phyloP scores from a whole-genome alignment of 2,888 invertebrate species.

The Macrophya annulata region DNA sequence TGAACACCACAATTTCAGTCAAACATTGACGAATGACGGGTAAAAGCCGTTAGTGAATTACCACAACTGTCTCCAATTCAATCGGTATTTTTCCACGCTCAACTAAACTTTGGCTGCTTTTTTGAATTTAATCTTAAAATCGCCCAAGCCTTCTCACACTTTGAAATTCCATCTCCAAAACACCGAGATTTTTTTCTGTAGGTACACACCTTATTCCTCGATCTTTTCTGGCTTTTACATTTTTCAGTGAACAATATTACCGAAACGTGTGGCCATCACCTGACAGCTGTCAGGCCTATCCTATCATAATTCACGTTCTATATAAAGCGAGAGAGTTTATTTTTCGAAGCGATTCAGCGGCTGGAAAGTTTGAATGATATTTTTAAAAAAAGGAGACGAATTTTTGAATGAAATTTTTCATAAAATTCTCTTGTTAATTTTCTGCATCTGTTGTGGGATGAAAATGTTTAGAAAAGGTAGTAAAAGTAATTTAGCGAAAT shows the following conservation, averaged over 20 bases:
- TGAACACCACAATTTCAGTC: not conserved
- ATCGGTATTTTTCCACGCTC: conserved; percentile 1
- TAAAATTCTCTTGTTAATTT: not conserved
- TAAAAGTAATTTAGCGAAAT: conserved; percentile 20
- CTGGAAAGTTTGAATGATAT: not conserved
- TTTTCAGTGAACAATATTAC: conserved; percentile 21
- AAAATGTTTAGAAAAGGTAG: not conserved
- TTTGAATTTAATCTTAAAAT: conserved; percentile 42
- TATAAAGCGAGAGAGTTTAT: not conserved
- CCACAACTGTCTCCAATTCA: not conserved
- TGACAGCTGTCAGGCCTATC: conserved; percentile 36
- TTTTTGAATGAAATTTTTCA: not conserved
- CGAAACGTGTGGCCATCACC: conserved; percentile 20
- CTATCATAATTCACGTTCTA: not conserved
- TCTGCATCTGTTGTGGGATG: not conserved
- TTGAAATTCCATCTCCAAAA: not conserved
- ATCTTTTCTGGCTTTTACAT: conserved; percentile 1
- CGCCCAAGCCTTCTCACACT: not conserved
- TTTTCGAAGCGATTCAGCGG: not conserved
- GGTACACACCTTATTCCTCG: not conserved
- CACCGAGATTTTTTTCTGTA: not conserved
- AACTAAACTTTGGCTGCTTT: conserved; percentile 11
- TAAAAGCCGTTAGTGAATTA: conserved; percentile 1
- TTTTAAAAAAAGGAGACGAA: not conserved
- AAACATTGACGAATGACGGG: not conserved